A percentile compares a stretch with the other conserved stretches of the same genome.
phyloP scores from a whole-genome alignment of 2,113 vertebrate genomes.

The Thalassarche chlororhynchos region DNA sequence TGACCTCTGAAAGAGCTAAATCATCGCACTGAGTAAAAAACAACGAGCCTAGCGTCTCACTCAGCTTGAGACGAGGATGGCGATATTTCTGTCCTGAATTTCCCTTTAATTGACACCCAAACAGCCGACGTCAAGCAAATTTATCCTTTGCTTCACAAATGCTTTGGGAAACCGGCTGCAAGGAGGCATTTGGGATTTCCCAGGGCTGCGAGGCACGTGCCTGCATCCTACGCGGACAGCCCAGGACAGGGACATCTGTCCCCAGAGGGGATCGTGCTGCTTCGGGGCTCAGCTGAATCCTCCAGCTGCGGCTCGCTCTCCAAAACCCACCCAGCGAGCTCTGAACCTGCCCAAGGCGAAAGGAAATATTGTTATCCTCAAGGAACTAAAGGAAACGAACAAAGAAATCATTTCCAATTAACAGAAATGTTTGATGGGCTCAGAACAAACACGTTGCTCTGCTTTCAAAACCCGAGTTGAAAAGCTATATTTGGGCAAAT shows the following conservation, averaged over 20 bases:
- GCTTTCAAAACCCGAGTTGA: constrained; percentile 2
- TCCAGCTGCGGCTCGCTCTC: background rate
- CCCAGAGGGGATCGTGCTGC: background rate
- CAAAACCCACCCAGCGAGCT: background rate
- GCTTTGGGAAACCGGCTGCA: background rate
- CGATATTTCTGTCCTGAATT: background rate
- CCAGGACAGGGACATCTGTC: background rate
- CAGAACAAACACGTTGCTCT: constrained; percentile 35
- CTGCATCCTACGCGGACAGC: background rate
- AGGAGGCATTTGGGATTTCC: background rate
- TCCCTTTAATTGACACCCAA: background rate
- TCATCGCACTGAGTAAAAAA: background rate
- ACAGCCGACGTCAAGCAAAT: background rate
- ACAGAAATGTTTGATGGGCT: constrained; percentile 37
- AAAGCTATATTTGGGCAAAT: constrained; percentile 46
- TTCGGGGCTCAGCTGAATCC: background rate
- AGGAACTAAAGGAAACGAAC: background rate
- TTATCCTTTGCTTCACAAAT: background rate
- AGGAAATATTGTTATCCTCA: background rate
- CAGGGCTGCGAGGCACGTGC: background rate
- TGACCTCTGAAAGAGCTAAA: background rate
- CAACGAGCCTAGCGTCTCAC: background rate
- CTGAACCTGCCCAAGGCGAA: background rate
- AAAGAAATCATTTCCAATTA: constrained; percentile 53
- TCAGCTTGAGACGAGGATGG: background rate